phyloP scores from a whole-genome alignment of 2,797 vertebrate species.

The Acrossocheilus fasciatus region DNA sequence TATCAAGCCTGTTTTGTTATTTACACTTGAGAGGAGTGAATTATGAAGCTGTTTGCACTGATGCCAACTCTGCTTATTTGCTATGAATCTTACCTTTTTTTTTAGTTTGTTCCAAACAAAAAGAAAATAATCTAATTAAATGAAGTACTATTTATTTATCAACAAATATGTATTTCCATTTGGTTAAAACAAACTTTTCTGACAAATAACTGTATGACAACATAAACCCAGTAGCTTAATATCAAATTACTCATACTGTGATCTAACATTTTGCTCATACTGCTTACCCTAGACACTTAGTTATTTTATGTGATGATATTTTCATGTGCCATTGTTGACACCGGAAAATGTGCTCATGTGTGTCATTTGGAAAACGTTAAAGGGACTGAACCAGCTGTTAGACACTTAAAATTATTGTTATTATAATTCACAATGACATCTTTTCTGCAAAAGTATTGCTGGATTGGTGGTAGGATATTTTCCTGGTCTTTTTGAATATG shows the following conservation, averaged over 20 bases:
- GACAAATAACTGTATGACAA: neutral
- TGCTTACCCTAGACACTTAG: neutral
- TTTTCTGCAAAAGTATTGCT: neutral
- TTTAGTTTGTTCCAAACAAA: neutral
- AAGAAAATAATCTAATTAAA: neutral
- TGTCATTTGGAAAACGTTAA: neutral
- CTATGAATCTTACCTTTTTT: neutral
- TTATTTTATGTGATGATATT: neutral
- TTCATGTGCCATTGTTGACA: neutral
- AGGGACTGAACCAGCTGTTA: neutral
- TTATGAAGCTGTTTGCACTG: neutral
- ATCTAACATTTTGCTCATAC: neutral
- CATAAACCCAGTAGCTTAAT: neutral
- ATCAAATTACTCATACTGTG: neutral
- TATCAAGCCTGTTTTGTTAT: neutral
- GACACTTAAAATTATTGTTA: neutral
- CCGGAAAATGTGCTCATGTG: neutral
- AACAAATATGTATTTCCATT: neutral
- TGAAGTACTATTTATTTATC: neutral
- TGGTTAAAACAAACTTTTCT: neutral
- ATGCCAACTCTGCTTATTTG: neutral
- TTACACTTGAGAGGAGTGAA: neutral
- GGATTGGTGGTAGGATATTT: neutral
- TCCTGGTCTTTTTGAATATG: neutral
- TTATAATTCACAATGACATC: neutral